Conservation (phyloP, 1,140 invertebrate species). For the Hylaeus anthracinus region DNA sequence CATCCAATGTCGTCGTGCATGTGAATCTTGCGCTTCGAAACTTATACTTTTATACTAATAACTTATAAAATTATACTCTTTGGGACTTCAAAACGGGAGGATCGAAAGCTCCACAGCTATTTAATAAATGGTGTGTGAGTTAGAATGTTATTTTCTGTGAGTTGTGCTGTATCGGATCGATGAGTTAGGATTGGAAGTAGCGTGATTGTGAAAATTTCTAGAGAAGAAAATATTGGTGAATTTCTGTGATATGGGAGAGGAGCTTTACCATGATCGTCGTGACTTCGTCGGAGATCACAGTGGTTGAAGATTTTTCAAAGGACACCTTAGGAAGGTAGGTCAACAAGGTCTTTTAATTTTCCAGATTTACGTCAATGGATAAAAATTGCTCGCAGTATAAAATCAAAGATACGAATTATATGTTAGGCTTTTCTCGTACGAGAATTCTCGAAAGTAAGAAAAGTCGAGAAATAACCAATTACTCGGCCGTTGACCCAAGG, state of each 20-base stretch:
- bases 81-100: no score
- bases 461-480: no score
- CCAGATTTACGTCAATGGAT: not conserved
- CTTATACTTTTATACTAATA: not conserved
- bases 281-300: conserved; percentile 73
- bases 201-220: not conserved
- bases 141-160: not conserved
- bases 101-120: no score
- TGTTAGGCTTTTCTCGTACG: no score
- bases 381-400: no score
- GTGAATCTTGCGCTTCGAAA: not conserved
- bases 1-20: not conserved
- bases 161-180: not conserved
- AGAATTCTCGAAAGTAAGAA: no score
- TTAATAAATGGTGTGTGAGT: no score
- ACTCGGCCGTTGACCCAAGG: no score
- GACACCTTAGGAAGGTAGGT: conserved; percentile 78
- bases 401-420: no score
- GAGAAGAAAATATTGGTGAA: conserved; percentile 25
- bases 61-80: no score
- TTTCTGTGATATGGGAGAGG: conserved; percentile 68
- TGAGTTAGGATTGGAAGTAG: not conserved
- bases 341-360: not conserved
- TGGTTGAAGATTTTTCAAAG: conserved; percentile 76
- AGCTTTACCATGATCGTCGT: conserved; percentile 76